These are phyloP conservation scores for Lycaena phlaeas DNA, from an alignment of 2,888 invertebrate genomes.

Conservation along the genomic window DNA sequence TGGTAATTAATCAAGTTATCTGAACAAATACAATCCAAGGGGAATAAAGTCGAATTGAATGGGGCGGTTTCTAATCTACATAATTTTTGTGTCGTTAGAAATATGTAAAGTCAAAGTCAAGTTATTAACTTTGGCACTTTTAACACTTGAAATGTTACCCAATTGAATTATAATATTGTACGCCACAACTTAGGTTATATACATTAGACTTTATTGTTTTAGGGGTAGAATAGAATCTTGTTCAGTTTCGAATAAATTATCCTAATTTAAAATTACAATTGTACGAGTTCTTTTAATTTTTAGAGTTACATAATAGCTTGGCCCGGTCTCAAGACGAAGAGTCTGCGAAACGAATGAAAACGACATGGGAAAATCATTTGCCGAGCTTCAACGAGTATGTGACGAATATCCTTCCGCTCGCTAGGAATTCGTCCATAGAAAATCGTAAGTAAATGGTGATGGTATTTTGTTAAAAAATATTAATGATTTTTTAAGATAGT, in stretches of 20 bases:
- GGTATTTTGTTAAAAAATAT: too few relatives aligned
- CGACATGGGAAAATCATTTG: conserved; percentile 57
- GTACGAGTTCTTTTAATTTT: too few relatives aligned
- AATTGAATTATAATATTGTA: too few relatives aligned
- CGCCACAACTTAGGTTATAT: too few relatives aligned
- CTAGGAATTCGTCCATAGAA: conserved; percentile 54
- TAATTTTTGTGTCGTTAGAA: background rate
- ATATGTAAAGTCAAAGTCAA: too few relatives aligned
- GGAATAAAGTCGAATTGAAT: background rate
- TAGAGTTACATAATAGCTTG: conserved; percentile 53
- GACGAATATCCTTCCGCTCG: conserved; percentile 52
- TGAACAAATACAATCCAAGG: background rate
- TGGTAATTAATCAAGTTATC: background rate
- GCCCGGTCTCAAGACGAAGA: conserved; percentile 52
- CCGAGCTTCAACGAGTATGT: conserved; percentile 50
- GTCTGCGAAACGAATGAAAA: conserved; percentile 43
- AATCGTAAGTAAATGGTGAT: conserved; percentile 45
- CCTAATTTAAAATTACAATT: too few relatives aligned
- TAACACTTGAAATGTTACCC: too few relatives aligned
- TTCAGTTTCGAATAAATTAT: too few relatives aligned
- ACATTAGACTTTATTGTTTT: too few relatives aligned
- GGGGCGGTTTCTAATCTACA: background rate
- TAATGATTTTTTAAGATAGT: too few relatives aligned
- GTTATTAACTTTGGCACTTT: too few relatives aligned
- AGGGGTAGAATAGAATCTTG: too few relatives aligned